Conservation (phyloP, 2,888 invertebrate genomes). For the Frankliniella fusca region DNA sequence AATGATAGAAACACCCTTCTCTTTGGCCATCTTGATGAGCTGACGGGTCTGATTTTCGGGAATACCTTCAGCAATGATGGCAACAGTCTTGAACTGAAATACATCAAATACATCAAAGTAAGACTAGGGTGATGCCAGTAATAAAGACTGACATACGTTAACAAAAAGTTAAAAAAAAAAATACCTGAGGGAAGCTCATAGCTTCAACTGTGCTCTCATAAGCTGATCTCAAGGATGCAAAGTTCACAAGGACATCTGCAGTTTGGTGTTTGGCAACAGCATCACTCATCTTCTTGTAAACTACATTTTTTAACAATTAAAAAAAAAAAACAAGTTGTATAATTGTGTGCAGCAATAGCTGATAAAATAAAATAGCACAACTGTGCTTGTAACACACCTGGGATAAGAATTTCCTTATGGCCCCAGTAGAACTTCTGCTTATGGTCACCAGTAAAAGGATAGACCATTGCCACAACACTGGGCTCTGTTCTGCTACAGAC, state of each 20-base stretch:
- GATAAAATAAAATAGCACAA: not conserved
- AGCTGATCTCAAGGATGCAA: slow-evolving; percentile 95
- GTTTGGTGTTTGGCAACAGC: slow-evolving; percentile 93
- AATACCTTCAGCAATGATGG: slow-evolving; percentile 98
- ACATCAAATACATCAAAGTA: slow-evolving; percentile 27
- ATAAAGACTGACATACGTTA: no score
- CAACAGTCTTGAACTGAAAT: slow-evolving; percentile 80
- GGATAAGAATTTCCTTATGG: slow-evolving; percentile 91
- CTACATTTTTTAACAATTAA: slow-evolving; percentile 46
- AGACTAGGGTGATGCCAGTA: slow-evolving; percentile 28
- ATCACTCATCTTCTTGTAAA: slow-evolving; percentile 95
- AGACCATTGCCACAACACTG: slow-evolving; percentile 92
- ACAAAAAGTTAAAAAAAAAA: slow-evolving; percentile 20
- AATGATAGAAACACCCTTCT: slow-evolving; percentile 81
- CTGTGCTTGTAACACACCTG: slow-evolving; percentile 50
- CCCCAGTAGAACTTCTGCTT: slow-evolving; percentile 99
- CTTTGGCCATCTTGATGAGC: slow-evolving; percentile 76
- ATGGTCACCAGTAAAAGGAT: slow-evolving; percentile 97
- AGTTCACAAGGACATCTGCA: slow-evolving; percentile 92
- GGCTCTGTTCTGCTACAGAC: slow-evolving; percentile 85
- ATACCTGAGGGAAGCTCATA: slow-evolving; percentile 75
- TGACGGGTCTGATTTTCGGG: slow-evolving; percentile 98
- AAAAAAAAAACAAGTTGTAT: slow-evolving; percentile 38
- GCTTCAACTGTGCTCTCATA: slow-evolving; percentile 96
- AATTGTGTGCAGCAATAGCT: slow-evolving; percentile 1